phyloP scores from a whole-genome alignment of 2,797 vertebrate genomes.

The Channa striata region DNA sequence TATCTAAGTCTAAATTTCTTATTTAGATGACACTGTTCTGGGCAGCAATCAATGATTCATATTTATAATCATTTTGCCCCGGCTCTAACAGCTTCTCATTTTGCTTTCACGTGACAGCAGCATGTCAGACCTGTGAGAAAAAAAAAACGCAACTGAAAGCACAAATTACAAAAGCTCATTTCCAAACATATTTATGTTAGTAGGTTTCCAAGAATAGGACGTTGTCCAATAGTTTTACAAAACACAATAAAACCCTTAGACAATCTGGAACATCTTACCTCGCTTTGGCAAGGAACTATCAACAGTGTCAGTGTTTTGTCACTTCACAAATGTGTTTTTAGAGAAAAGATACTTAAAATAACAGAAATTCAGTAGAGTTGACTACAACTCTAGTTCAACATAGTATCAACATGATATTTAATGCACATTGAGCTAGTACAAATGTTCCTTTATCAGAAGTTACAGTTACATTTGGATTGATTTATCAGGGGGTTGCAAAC shows the following conservation, averaged over 20 bases:
- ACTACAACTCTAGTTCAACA: too few relatives aligned
- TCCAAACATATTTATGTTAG: not conserved
- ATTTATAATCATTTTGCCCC: not conserved
- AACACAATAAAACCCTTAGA: not conserved
- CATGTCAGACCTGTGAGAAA: not conserved
- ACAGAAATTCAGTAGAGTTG: too few relatives aligned
- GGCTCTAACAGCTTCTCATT: not conserved
- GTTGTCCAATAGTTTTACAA: not conserved
- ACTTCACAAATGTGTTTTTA: too few relatives aligned
- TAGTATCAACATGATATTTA: too few relatives aligned
- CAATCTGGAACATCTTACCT: not conserved
- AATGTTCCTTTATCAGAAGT: too few relatives aligned
- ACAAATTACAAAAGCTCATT: not conserved
- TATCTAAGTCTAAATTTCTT: not conserved
- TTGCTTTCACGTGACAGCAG: not conserved
- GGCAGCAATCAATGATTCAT: not conserved
- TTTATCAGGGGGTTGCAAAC: too few relatives aligned
- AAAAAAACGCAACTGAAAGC: not conserved
- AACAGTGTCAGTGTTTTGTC: too few relatives aligned
- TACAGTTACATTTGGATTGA: too few relatives aligned
- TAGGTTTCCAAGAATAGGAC: not conserved
- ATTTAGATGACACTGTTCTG: not conserved
- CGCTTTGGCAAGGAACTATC: not conserved
- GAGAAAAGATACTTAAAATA: too few relatives aligned
- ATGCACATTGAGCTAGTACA: too few relatives aligned